Percentiles rank a stretch among this genome's conserved stretches.
Conservation (phyloP, 2,797 vertebrate species). For the Pangasius djambal region DNA sequence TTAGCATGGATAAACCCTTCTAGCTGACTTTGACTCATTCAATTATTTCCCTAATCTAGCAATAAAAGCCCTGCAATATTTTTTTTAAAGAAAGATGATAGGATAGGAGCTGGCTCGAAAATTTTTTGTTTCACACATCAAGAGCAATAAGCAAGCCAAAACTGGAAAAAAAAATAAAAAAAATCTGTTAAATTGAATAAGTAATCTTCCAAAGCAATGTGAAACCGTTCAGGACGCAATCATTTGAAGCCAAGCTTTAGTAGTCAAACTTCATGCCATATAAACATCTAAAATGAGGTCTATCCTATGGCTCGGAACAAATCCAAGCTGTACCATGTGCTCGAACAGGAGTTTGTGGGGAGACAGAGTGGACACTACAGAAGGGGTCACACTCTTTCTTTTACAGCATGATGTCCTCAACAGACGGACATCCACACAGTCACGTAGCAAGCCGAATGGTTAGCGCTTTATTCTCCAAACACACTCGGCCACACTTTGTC, state of each 20-base stretch:
- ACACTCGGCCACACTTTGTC: slow-evolving; percentile 14
- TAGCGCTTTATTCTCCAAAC: slow-evolving; percentile 23
- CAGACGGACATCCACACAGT: slow-evolving; percentile 45
- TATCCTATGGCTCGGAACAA: slow-evolving; percentile 6
- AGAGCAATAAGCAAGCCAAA: slow-evolving; percentile 10
- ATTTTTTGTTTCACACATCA: background rate
- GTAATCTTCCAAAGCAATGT: slow-evolving; percentile 15
- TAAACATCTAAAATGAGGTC: background rate
- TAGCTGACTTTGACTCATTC: background rate
- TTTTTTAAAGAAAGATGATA: background rate
- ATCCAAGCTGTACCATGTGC: slow-evolving; percentile 18
- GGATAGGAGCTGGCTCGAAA: background rate
- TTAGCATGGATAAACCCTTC: background rate
- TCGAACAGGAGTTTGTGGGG: slow-evolving; percentile 34
- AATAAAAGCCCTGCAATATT: background rate
- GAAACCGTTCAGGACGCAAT: background rate
- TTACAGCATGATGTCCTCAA: slow-evolving; percentile 31
- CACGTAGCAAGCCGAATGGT: slow-evolving; percentile 44
- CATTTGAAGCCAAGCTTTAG: slow-evolving; percentile 6
- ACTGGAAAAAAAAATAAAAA: background rate
- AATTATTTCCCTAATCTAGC: background rate
- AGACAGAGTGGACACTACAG: slow-evolving; percentile 28
- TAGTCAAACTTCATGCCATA: slow-evolving; percentile 13
- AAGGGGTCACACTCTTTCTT: slow-evolving; percentile 31
- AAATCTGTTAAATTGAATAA: slow-evolving; percentile 11